Evolutionary conservation across 1,140 invertebrate species (phyloP).

Genomic region (Zaprionus ornatus): DNA sequence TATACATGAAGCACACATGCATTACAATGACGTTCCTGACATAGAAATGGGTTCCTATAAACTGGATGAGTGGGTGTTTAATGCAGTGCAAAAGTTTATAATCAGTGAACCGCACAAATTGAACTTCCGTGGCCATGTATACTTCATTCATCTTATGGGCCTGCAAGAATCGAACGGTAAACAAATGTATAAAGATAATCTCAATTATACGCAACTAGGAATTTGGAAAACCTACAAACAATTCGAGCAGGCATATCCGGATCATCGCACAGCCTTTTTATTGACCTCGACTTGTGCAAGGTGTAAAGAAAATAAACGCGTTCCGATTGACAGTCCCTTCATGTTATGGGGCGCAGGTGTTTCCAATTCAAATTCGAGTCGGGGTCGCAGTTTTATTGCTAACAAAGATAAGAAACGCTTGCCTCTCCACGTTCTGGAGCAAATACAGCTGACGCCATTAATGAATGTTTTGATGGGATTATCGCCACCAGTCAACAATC

Average conservation of each 20-base stretch:
- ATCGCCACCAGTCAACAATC: constrained; percentile 94
- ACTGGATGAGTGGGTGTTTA: constrained; percentile 95
- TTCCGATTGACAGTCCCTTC: constrained; percentile 91
- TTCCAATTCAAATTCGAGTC: constrained; percentile 21
- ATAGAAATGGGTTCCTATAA: constrained; percentile 87
- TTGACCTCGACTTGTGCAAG: constrained; percentile 98
- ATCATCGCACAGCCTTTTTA: constrained; percentile 93
- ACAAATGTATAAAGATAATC: constrained; percentile 91
- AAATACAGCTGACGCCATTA: constrained; percentile 95
- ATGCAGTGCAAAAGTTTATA: constrained; percentile 90
- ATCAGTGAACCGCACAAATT: constrained; percentile 83
- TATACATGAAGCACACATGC: constrained; percentile 82
- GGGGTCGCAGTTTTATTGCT: constrained; percentile 35
- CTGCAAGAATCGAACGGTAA: constrained; percentile 95
- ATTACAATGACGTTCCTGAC: constrained; percentile 86
- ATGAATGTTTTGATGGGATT: constrained; percentile 94
- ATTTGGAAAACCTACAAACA: constrained; percentile 88
- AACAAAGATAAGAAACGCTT: constrained; percentile 15
- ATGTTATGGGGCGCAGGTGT: constrained; percentile 97
- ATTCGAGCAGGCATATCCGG: constrained; percentile 90
- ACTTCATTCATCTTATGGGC: constrained; percentile 97
- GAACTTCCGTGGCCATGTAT: constrained; percentile 87
- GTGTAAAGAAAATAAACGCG: constrained; percentile 83
- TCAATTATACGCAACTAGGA: constrained; percentile 91
- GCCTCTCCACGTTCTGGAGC: constrained; percentile 87